phyloP scores from a whole-genome alignment of 2,797 vertebrate species.

The Periparus ater region DNA sequence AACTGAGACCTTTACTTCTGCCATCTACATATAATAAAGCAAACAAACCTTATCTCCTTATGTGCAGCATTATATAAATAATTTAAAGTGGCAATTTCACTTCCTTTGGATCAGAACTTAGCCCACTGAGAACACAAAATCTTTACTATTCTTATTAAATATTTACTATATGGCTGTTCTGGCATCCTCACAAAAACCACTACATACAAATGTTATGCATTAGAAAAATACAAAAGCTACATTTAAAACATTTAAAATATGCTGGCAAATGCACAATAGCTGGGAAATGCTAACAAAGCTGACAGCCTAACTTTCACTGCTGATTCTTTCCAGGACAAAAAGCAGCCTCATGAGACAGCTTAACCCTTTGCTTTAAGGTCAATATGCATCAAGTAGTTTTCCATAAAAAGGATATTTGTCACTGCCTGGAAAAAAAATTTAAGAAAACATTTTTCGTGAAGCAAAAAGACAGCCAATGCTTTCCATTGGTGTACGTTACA shows the following conservation, averaged over 20 bases:
- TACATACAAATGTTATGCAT: constrained; percentile 35
- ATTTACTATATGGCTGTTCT: constrained; percentile 66
- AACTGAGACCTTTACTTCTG: background rate
- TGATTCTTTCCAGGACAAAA: constrained; percentile 26
- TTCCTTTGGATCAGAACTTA: constrained; percentile 39
- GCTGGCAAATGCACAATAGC: background rate
- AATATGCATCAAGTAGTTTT: background rate
- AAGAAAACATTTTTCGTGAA: background rate
- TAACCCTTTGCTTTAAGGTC: background rate
- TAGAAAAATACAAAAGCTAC: constrained; percentile 48
- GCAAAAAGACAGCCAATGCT: background rate
- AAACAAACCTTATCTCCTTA: background rate
- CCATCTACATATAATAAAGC: background rate
- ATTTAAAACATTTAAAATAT: constrained; percentile 18
- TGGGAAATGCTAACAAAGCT: constrained; percentile 6
- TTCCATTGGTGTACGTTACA: background rate
- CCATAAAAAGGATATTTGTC: background rate
- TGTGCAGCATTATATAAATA: constrained; percentile 31
- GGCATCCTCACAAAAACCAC: constrained; percentile 41
- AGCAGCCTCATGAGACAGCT: background rate
- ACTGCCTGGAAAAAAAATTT: background rate
- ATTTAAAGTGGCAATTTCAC: constrained; percentile 29
- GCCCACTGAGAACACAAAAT: constrained; percentile 5
- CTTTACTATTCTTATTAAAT: constrained; percentile 64
- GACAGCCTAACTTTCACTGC: constrained; percentile 11